Percentiles rank a stretch among this genome's conserved stretches.
Evolutionary conservation across 1,140 invertebrate species (phyloP).

Genomic region (Micrasema minimum): DNA sequence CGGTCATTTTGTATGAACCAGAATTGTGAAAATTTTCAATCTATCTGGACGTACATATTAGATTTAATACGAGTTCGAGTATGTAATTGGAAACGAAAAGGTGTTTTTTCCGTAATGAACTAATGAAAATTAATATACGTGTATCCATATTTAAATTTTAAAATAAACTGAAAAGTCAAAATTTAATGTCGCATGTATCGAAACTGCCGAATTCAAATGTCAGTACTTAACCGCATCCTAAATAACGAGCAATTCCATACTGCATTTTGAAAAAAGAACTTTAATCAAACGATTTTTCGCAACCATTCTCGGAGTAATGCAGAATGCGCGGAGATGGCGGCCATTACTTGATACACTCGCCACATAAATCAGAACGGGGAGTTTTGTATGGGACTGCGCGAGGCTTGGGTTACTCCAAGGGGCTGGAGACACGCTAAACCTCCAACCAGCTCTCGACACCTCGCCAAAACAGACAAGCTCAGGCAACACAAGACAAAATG

Average conservation of each 20-base stretch:
- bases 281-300: constrained; percentile 30
- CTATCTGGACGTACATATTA: too few species aligned
- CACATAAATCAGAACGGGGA: constrained; percentile 31
- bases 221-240: constrained; percentile 10
- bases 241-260: constrained; percentile 22
- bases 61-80: too few species aligned
- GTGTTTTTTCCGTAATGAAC: too few species aligned
- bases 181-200: too few species aligned
- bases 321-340: constrained; percentile 28
- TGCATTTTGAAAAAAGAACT: constrained; percentile 11
- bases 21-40: too few species aligned
- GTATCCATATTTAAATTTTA: too few species aligned
- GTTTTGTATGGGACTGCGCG: constrained; percentile 25
- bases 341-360: constrained; percentile 25
- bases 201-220: neutral
- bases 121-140: too few species aligned
- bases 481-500: neutral
- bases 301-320: constrained; percentile 29
- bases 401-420: constrained; percentile 27
- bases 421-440: neutral
- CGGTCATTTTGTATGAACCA: too few species aligned
- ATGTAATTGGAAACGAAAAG: too few species aligned
- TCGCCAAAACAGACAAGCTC: neutral
- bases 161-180: too few species aligned
- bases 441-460: neutral